A percentile compares a stretch with the other conserved stretches of the same genome.
Conservation (phyloP, 2,113 vertebrate genomes). For the Procapra przewalskii region DNA sequence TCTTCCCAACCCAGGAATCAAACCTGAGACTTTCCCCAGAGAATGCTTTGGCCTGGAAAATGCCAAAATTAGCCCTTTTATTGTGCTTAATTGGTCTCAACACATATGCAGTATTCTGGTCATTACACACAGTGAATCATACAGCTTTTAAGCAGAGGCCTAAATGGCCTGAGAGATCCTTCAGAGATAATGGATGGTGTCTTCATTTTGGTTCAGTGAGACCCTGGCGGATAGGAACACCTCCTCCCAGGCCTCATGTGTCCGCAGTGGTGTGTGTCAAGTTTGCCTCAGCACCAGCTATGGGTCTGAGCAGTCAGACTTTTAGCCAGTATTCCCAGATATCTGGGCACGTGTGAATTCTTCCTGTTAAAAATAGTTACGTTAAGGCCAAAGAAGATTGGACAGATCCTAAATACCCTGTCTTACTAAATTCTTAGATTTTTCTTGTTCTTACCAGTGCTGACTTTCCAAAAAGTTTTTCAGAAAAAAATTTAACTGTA, state of each 20-base stretch:
- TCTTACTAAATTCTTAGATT: neutral
- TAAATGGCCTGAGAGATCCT: neutral
- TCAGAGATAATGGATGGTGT: neutral
- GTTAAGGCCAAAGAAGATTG: neutral
- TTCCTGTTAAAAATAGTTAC: conserved; percentile 7
- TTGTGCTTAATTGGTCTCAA: neutral
- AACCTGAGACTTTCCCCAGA: neutral
- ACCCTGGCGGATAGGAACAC: rapidly evolving
- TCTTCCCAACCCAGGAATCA: neutral
- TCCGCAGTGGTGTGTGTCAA: neutral
- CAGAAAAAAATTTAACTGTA: neutral
- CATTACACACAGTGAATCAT: neutral
- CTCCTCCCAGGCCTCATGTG: neutral
- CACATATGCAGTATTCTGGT: neutral
- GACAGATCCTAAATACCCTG: neutral
- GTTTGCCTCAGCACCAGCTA: neutral
- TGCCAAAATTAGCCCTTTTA: neutral
- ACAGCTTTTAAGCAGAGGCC: neutral
- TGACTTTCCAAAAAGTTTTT: conserved; percentile 7
- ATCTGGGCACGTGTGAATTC: neutral
- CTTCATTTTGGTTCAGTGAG: neutral
- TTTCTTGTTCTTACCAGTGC: neutral
- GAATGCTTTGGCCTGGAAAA: neutral
- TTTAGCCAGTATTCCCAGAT: neutral
- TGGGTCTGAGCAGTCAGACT: neutral